Conservation (phyloP, 2,888 invertebrate species). For the Lomographa bimaculata region DNA sequence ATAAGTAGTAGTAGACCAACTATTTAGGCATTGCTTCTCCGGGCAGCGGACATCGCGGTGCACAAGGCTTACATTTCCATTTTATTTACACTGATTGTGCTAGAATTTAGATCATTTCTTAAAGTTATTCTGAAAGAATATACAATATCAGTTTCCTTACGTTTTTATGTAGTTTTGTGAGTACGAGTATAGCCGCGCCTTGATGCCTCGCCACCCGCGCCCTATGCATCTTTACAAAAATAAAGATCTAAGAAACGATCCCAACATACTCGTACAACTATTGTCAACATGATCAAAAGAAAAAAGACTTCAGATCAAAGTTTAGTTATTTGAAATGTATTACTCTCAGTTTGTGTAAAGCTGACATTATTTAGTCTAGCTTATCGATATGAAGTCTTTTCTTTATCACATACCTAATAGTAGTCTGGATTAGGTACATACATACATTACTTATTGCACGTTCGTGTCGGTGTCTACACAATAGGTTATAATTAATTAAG, state of each 20-base stretch:
- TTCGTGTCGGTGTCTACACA: conserved; percentile 43
- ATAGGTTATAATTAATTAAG: conserved; percentile 34
- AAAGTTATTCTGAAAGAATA: too few relatives aligned
- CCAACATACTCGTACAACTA: conserved; percentile 49
- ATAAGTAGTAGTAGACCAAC: conserved; percentile 66
- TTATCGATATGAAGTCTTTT: conserved; percentile 47
- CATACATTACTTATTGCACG: conserved; percentile 41
- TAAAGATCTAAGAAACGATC: conserved; percentile 63
- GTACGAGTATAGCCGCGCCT: too few relatives aligned
- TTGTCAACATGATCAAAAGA: conserved; percentile 55
- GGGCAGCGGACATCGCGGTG: conserved; percentile 32
- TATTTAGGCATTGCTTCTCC: conserved; percentile 63
- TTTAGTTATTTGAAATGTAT: conserved; percentile 28
- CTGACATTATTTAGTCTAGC: conserved; percentile 35
- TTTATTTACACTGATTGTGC: too few relatives aligned
- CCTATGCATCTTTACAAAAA: conserved; percentile 67
- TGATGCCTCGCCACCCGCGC: conserved; percentile 40
- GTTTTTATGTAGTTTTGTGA: too few relatives aligned
- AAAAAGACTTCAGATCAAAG: conserved; percentile 48
- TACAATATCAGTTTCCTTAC: too few relatives aligned
- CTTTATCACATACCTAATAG: conserved; percentile 46
- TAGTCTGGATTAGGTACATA: conserved; percentile 37
- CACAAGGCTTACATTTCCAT: too few relatives aligned
- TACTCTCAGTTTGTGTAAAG: conserved; percentile 32
- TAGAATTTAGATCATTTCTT: too few relatives aligned